Conservation (phyloP, 2,888 invertebrate species). For the Crematogaster levior region DNA sequence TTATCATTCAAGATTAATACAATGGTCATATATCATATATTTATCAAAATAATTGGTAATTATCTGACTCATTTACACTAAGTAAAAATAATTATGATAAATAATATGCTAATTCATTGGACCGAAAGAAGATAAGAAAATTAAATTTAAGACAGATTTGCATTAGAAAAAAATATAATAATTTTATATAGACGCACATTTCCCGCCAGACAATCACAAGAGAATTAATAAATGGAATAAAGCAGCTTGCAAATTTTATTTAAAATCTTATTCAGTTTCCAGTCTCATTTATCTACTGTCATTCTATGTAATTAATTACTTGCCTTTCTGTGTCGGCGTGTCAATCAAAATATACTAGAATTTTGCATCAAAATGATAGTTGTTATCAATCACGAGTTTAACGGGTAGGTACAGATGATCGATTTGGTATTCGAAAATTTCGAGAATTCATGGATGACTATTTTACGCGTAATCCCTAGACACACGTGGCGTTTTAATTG, state of each 20-base stretch:
- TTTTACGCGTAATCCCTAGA: neutral
- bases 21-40: conserved; percentile 14
- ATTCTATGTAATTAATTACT: conserved; percentile 42
- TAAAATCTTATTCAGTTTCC: conserved; percentile 28
- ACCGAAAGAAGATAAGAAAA: neutral
- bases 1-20: neutral
- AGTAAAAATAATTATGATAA: conserved; percentile 6
- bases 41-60: conserved; percentile 15
- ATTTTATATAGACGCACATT: neutral
- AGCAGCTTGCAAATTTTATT: conserved; percentile 10
- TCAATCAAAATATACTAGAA: conserved; percentile 45
- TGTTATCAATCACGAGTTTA: conserved; percentile 43
- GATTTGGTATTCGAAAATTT: conserved; percentile 35
- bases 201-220: neutral
- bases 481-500: conserved; percentile 39
- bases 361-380: conserved; percentile 34
- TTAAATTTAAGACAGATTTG: neutral
- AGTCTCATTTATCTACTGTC: conserved; percentile 27
- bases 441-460: conserved; percentile 1
- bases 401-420: conserved; percentile 3
- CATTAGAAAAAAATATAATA: neutral
- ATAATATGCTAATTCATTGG: neutral
- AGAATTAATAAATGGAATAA: conserved; percentile 1
- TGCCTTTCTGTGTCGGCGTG: conserved; percentile 27
- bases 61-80: neutral